Evolutionary conservation across 2,797 vertebrate genomes (phyloP).

Genomic region (Delichon dasypus): DNA sequence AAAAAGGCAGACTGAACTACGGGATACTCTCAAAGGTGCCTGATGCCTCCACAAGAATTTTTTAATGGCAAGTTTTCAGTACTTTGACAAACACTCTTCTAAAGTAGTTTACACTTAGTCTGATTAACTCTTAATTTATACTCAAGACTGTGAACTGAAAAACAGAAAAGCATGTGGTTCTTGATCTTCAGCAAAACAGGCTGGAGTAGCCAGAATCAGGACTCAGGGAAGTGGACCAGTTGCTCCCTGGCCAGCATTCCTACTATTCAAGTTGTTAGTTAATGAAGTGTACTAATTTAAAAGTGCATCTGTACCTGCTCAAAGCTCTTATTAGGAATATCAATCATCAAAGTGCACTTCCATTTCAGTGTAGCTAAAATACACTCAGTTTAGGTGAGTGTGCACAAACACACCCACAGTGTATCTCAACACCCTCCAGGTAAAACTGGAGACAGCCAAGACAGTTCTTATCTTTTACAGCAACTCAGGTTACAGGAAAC

Average conservation of each 20-base stretch:
- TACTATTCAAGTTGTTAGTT: neutral
- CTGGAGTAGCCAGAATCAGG: neutral
- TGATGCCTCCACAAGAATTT: neutral
- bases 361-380: neutral
- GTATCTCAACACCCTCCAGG: neutral
- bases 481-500: neutral
- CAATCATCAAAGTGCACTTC: neutral
- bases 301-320: neutral
- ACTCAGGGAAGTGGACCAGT: neutral
- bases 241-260: neutral
- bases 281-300: neutral
- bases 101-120: neutral
- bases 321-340: neutral
- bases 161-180: neutral
- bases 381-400: neutral
- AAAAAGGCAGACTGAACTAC: neutral
- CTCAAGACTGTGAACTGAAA: neutral
- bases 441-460: neutral
- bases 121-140: neutral
- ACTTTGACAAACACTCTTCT: neutral
- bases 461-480: neutral
- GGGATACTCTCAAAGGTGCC: neutral
- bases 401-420: neutral
- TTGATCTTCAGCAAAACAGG: neutral
- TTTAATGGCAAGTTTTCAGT: neutral